These are phyloP conservation scores for Pantala flavescens DNA, from an alignment of 1,140 invertebrate genomes.

Conservation along the genomic window DNA sequence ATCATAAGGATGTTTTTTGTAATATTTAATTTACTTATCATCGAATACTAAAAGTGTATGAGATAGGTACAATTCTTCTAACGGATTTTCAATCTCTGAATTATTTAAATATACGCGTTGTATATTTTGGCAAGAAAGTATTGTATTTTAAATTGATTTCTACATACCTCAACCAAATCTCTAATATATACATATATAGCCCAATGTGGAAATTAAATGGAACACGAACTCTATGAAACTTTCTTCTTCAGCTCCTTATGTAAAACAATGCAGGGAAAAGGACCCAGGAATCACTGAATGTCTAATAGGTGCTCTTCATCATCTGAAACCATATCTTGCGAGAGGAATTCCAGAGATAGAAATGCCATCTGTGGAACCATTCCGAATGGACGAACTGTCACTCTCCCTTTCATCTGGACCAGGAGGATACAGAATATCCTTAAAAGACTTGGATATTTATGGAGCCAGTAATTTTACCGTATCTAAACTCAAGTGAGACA, in stretches of 20 bases:
- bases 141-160: too few species aligned
- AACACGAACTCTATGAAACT: too few species aligned
- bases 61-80: too few species aligned
- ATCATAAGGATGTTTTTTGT: too few species aligned
- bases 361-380: constrained; percentile 57
- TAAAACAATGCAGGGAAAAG: constrained; percentile 53
- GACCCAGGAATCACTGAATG: constrained; percentile 54
- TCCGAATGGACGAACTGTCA: constrained; percentile 55
- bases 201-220: too few species aligned
- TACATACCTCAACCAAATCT: too few species aligned
- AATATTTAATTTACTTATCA: too few species aligned
- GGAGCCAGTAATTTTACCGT: constrained; percentile 60
- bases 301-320: constrained; percentile 47
- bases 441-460: constrained; percentile 54
- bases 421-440: constrained; percentile 56
- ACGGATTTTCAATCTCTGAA: too few species aligned
- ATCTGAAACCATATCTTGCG: constrained; percentile 52
- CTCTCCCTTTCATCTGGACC: constrained; percentile 55
- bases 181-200: too few species aligned
- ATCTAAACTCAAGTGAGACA: constrained; percentile 45
- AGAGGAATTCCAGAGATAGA: constrained; percentile 57
- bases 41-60: too few species aligned
- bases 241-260: constrained; percentile 49
- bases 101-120: too few species aligned
- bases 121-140: too few species aligned